Evolutionary conservation across 2,797 vertebrate species (phyloP), one percentile per base, ranked within the genome.

Genomic region (Loris lydekkerianus): DNA sequence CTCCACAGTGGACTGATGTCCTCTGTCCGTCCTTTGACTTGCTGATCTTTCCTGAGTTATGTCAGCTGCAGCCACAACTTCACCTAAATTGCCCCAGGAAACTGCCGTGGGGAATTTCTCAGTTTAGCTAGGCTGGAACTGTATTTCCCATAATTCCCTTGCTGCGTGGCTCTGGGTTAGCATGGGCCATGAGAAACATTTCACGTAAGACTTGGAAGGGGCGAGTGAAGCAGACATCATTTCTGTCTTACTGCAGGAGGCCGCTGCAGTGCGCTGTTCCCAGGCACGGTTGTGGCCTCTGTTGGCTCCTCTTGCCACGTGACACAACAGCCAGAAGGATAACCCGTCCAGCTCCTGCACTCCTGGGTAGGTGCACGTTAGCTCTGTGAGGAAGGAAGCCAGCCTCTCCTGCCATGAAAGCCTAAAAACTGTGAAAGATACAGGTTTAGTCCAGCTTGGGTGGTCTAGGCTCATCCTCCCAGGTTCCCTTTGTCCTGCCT

Each of bases 271-370:
- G 40, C 10, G 31, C 65, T 67, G 65, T n/a, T 21, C 56, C 3
- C 80, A 84, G 76, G 90, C 56, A 21, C 31, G 27, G 23, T 31
- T 17, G 6, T 29, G 0, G 1, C 49, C 43, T 21, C 17, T 5
- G 2, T 37, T n/a, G 6, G 34, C 43, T 31, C 31, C 8, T 25
- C 34, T 58, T 4, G 0, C 7, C 9, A 0, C 0, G 9, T 20
- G 21, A 87, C 84, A 34, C 77, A 31, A 43, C 3, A 49, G 73
- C 27, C 94, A 92, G 18, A 10, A 2, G 3, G 49, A 70, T 46
- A 11, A 25, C 20, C 15, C 67, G 49, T 53, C 40, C 15, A 31
- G 31, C 37, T 77, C 58, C 11, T 5, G 21, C n/a, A 10, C 65
- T 91, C 60, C 85, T 27, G 4, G 37, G 7, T 43, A 77, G 87